A percentile compares a stretch with the other conserved stretches of the same genome.
Conservation (phyloP, 2,888 invertebrate genomes). For the Harpalus rubripes region DNA sequence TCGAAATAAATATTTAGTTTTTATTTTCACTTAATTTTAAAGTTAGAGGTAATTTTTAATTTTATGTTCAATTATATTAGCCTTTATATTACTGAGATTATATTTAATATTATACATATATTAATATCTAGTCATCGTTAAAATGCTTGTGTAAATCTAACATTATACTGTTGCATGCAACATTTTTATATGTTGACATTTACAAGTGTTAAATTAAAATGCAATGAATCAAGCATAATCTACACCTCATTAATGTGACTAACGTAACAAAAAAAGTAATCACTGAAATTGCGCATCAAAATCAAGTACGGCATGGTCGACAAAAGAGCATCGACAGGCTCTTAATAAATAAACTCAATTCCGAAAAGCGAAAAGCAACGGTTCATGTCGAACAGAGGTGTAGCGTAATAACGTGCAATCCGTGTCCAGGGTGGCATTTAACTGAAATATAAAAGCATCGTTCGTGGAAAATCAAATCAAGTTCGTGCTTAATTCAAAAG, state of each 20-base stretch:
- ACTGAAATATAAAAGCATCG: conserved; percentile 59
- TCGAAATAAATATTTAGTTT: too few relatives aligned
- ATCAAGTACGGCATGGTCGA: conserved; percentile 7
- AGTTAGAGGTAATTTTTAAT: too few relatives aligned
- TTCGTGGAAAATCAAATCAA: conserved; percentile 57
- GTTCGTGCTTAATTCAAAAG: conserved; percentile 61
- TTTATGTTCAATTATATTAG: too few relatives aligned
- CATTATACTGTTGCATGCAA: background rate
- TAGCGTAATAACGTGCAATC: conserved; percentile 49
- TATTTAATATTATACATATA: too few relatives aligned
- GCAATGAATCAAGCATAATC: conserved; percentile 7
- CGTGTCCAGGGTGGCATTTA: conserved; percentile 57
- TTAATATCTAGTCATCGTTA: too few relatives aligned
- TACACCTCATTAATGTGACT: conserved; percentile 22
- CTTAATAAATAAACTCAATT: conserved; percentile 57
- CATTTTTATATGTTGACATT: background rate
- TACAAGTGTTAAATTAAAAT: conserved; percentile 1
- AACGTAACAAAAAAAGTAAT: conserved; percentile 8
- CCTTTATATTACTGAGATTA: too few relatives aligned
- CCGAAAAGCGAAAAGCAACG: conserved; percentile 54
- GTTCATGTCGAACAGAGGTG: conserved; percentile 52
- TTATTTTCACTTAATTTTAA: too few relatives aligned
- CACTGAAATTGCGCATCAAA: conserved; percentile 39
- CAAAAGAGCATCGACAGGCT: conserved; percentile 56
- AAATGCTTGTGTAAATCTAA: too few relatives aligned